Conservation (phyloP, 2,888 invertebrate species). For the Drosophila mettleri region DNA sequence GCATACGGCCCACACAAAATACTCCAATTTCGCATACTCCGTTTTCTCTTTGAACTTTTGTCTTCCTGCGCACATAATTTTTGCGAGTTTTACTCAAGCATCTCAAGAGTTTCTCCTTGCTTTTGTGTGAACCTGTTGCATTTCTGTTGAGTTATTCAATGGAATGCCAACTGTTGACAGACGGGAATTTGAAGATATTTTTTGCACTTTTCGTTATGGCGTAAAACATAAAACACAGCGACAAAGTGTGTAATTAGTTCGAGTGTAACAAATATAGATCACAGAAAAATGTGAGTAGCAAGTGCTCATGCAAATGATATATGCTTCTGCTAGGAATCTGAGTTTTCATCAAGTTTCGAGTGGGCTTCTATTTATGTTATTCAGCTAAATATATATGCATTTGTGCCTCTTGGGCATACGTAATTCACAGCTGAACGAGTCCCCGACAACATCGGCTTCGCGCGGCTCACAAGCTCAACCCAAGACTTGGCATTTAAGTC, state of each 20-base stretch:
- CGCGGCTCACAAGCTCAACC: constrained; percentile 11
- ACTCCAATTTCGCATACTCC: constrained; percentile 40
- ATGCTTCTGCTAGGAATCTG: too few species aligned
- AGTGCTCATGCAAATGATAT: not conserved
- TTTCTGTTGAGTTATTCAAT: not conserved
- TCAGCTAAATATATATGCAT: not conserved
- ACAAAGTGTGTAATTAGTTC: not conserved
- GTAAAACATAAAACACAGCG: too few species aligned
- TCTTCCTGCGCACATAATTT: constrained; percentile 11
- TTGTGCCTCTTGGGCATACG: constrained; percentile 8
- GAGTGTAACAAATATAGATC: not conserved
- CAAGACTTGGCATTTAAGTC: constrained; percentile 22
- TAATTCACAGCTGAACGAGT: constrained; percentile 24
- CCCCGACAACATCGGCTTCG: constrained; percentile 27
- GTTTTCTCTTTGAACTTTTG: constrained; percentile 41
- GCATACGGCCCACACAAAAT: constrained; percentile 30
- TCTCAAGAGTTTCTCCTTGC: constrained; percentile 11
- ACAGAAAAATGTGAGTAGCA: not conserved
- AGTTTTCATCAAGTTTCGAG: constrained; percentile 5
- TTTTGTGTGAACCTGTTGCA: constrained; percentile 35
- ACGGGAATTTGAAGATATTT: not conserved
- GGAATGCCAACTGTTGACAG: constrained; percentile 25
- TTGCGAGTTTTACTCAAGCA: constrained; percentile 9
- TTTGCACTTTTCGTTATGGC: not conserved
- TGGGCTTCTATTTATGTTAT: not conserved